Percentiles rank a stretch among this genome's conserved stretches.
Evolutionary conservation across 1,140 invertebrate species (phyloP).

Genomic region (Brachionus rotundiformis): DNA sequence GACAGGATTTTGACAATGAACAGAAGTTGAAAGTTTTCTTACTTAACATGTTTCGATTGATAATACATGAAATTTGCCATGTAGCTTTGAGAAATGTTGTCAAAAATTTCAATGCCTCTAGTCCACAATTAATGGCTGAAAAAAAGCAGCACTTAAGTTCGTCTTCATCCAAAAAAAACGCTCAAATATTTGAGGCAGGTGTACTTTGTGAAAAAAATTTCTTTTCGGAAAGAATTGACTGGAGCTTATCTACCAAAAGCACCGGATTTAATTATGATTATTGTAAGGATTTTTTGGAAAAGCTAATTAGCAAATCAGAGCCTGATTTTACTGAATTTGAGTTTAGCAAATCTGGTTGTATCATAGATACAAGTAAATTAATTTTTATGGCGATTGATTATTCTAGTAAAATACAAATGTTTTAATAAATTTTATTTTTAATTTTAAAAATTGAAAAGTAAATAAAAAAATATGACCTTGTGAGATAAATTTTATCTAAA

Average conservation of each 20-base stretch:
- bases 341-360: background rate
- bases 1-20: background rate
- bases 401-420: background rate
- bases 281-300: background rate
- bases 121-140: background rate
- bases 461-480: too few relatives aligned
- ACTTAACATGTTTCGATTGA: background rate
- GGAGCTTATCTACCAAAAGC: background rate
- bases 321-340: background rate
- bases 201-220: background rate
- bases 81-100: background rate
- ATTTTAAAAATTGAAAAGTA: too few relatives aligned
- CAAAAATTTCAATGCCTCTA: constrained; percentile 12
- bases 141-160: too few relatives aligned
- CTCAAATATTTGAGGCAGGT: background rate
- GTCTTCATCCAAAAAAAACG: too few relatives aligned
- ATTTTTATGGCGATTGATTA: background rate
- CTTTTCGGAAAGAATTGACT: background rate
- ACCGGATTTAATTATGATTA: background rate
- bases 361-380: background rate
- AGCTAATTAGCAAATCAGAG: background rate
- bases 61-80: background rate
- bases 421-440: too few relatives aligned
- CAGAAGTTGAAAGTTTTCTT: background rate
- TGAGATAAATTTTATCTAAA: too few relatives aligned